Percentiles rank a stretch among this genome's conserved stretches.
These are phyloP conservation scores for Neogale vison DNA, from an alignment of 2,113 vertebrate species.

Conservation along the genomic window DNA sequence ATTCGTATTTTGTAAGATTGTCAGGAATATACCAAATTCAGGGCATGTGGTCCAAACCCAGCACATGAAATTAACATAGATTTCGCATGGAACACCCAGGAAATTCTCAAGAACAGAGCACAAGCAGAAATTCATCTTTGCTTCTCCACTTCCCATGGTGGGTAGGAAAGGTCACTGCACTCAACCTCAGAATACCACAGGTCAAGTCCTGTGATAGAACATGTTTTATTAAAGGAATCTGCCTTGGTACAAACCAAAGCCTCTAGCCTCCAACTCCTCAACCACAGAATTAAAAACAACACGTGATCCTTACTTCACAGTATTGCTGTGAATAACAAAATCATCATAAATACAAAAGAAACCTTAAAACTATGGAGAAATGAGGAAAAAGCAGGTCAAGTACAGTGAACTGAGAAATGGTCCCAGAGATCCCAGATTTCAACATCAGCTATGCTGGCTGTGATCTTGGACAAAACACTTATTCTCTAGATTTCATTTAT, in stretches of 20 bases:
- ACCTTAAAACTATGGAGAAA: not conserved
- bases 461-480: not conserved
- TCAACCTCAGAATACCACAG: not conserved
- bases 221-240: not conserved
- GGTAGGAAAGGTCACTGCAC: not conserved
- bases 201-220: not conserved
- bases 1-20: not conserved
- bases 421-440: not conserved
- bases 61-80: not conserved
- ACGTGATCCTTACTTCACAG: not conserved
- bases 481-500: not conserved
- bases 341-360: slow-evolving; percentile 21
- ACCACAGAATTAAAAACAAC: not conserved
- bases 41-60: not conserved
- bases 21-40: not conserved
- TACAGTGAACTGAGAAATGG: not conserved
- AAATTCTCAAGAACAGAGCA: not conserved
- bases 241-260: not conserved
- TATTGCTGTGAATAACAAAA: not conserved
- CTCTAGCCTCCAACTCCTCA: not conserved
- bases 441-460: not conserved
- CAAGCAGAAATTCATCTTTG: not conserved
- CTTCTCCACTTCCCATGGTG: not conserved
- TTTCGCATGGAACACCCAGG: not conserved
- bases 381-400: not conserved